Evolutionary conservation across 2,113 vertebrate species (phyloP).

Genomic region (Seriola rivoliana): DNA sequence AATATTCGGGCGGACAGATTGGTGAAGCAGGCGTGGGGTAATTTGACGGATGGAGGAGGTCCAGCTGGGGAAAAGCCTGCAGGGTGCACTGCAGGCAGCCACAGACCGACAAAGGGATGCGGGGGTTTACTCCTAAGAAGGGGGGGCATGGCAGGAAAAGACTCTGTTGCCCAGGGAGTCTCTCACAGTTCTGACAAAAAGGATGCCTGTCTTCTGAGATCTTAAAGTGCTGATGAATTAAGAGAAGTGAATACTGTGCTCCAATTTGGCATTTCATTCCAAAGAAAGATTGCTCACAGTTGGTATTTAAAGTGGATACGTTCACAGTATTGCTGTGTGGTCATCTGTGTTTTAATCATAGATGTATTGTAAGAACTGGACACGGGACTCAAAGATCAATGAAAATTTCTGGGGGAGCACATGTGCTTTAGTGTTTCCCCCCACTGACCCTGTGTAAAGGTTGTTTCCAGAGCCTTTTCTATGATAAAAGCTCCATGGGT

Average conservation of each 20-base stretch:
- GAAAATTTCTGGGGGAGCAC: too few species aligned
- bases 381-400: too few species aligned
- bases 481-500: too few species aligned
- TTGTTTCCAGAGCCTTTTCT: too few species aligned
- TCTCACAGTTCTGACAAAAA: background rate
- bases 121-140: constrained; percentile 4
- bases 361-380: too few species aligned
- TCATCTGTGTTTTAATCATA: too few species aligned
- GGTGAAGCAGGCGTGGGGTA: background rate
- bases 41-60: background rate
- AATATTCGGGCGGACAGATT: background rate
- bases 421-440: too few species aligned
- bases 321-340: too few species aligned
- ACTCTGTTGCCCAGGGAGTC: background rate
- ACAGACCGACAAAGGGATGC: too few species aligned
- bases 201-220: background rate
- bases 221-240: background rate
- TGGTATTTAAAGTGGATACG: background rate
- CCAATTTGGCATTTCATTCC: background rate
- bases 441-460: too few species aligned
- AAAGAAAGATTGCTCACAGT: background rate
- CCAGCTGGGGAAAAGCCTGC: background rate
- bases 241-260: background rate
- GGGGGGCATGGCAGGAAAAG: constrained; percentile 4
- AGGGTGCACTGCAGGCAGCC: background rate